phyloP scores from a whole-genome alignment of 92 coral and sea anemone species.

The Phenganax stokvisi region DNA sequence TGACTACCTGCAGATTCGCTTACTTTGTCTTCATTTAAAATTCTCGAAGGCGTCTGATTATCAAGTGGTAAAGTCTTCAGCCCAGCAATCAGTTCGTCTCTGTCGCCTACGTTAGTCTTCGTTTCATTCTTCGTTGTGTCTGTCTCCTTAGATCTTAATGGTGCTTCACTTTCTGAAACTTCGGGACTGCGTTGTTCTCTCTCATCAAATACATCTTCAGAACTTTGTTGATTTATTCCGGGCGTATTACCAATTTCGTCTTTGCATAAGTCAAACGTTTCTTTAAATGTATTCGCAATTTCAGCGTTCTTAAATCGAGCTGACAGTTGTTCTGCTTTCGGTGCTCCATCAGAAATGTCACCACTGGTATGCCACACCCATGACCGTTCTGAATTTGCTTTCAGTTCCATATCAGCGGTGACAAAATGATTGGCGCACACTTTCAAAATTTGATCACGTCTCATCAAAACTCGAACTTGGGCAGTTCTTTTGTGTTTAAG shows the following conservation, averaged over 20 bases:
- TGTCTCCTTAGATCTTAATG: constrained; percentile 55
- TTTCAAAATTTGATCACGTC: constrained; percentile 66
- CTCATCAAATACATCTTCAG: background rate
- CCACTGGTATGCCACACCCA: constrained; percentile 65
- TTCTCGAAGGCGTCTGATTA: constrained; percentile 9
- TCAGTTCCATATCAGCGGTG: constrained; percentile 63
- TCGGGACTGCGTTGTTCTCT: background rate
- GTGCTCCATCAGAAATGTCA: constrained; percentile 56
- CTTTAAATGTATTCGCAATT: constrained; percentile 52
- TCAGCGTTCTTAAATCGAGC: constrained; percentile 50
- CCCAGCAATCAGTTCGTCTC: background rate
- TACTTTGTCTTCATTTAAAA: background rate
- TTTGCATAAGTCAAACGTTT: background rate
- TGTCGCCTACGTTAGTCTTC: background rate
- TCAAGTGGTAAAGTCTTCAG: background rate
- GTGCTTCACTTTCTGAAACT: background rate
- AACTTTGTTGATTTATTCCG: background rate
- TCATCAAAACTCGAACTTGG: constrained; percentile 60
- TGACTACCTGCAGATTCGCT: constrained; percentile 12
- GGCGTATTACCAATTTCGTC: background rate
- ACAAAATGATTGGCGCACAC: constrained; percentile 69
- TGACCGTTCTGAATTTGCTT: constrained; percentile 58
- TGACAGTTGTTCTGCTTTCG: constrained; percentile 55
- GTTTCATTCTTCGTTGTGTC: constrained; percentile 50
- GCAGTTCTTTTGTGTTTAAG: constrained; percentile 41